Evolutionary conservation across 2,113 vertebrate genomes (phyloP).

Genomic region (Phocoena sinus): DNA sequence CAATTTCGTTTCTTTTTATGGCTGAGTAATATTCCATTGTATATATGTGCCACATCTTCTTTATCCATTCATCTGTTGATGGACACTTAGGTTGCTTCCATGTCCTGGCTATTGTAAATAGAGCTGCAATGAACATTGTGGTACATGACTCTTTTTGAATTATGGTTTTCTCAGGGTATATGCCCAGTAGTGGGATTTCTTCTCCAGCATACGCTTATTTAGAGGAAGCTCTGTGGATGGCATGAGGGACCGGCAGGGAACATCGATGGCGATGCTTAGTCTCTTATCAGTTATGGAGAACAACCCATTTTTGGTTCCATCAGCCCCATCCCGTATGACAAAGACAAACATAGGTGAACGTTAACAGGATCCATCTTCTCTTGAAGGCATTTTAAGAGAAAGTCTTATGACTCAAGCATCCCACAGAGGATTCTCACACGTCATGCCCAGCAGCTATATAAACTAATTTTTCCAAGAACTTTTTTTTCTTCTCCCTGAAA

Average conservation of each 20-base stretch:
- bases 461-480: background rate
- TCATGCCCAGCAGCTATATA: background rate
- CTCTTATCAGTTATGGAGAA: background rate
- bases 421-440: background rate
- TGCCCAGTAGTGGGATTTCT: too few species aligned
- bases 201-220: background rate
- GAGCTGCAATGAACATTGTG: too few species aligned
- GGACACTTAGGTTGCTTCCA: too few species aligned
- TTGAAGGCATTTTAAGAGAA: background rate
- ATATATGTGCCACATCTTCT: too few species aligned
- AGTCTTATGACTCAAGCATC: background rate
- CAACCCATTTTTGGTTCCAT: background rate
- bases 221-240: background rate
- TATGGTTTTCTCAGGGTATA: too few species aligned
- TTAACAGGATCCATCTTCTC: background rate
- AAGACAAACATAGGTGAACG: background rate
- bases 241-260: too few species aligned
- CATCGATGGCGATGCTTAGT: rapidly evolving
- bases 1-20: too few species aligned
- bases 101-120: too few species aligned
- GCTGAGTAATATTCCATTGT: too few species aligned
- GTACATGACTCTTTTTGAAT: too few species aligned
- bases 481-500: background rate
- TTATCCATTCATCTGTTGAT: too few species aligned
- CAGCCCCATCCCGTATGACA: background rate